A percentile compares a stretch with the other conserved stretches of the same genome.
Evolutionary conservation across 2,797 vertebrate species (phyloP).

Genomic region (Danio kyathit): DNA sequence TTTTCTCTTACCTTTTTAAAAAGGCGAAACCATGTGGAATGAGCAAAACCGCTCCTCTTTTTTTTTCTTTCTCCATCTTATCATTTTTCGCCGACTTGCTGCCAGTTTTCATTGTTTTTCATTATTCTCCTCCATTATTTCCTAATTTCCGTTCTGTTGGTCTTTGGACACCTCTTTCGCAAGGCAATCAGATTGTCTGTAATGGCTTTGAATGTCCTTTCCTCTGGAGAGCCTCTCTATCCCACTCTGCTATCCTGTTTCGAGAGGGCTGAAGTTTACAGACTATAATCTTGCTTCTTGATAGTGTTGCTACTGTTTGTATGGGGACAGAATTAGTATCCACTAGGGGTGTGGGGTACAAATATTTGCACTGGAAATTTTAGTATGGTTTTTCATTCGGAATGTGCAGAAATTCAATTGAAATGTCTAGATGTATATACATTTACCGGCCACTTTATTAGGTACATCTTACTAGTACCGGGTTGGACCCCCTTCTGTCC

Average conservation of each 20-base stretch:
- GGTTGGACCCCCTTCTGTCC: no score
- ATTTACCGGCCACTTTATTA: no score
- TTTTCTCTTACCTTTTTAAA: slow-evolving; percentile 45
- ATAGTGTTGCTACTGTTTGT: slow-evolving; percentile 10
- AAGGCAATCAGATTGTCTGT: slow-evolving; percentile 77
- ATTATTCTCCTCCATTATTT: slow-evolving; percentile 80
- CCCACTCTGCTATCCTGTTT: slow-evolving; percentile 49
- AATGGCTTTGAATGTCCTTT: slow-evolving; percentile 70
- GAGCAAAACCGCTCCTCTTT: slow-evolving; percentile 55
- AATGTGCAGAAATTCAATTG: no score
- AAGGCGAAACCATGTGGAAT: slow-evolving; percentile 60
- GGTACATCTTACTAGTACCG: no score
- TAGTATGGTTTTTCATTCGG: no score
- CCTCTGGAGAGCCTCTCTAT: slow-evolving; percentile 52
- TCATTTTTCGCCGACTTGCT: slow-evolving; percentile 69
- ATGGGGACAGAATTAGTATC: background rate
- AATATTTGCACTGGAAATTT: no score
- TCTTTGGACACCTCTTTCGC: slow-evolving; percentile 72
- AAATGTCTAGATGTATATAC: no score
- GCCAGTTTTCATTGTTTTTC: slow-evolving; percentile 81
- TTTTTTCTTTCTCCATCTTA: slow-evolving; percentile 48
- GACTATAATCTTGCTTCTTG: slow-evolving; percentile 16
- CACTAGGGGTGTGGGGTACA: background rate
- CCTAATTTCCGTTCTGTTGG: slow-evolving; percentile 78
- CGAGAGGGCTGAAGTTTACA: slow-evolving; percentile 38